Evolutionary conservation across 1,140 invertebrate species (phyloP).

Genomic region (Conopomorpha cramerella): DNA sequence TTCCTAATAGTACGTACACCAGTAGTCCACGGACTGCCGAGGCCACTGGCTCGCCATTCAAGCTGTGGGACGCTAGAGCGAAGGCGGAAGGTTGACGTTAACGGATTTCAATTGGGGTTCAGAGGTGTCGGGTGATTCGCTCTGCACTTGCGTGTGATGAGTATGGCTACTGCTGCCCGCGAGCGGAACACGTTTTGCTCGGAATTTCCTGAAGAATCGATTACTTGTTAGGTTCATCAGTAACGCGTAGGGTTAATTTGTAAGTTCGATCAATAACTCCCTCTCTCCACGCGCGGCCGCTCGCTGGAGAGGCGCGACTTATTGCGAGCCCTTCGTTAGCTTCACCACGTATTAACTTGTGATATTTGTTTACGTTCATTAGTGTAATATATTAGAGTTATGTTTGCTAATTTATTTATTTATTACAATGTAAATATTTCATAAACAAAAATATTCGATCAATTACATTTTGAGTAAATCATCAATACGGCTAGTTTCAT

Average conservation of each 20-base stretch:
- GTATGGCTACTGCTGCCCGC: too few relatives aligned
- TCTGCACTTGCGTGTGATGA: constrained; percentile 15
- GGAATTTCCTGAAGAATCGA: too few relatives aligned
- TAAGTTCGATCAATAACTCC: constrained; percentile 44
- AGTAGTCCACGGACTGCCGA: constrained; percentile 48
- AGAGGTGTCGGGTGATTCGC: constrained; percentile 27
- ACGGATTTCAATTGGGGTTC: constrained; percentile 15
- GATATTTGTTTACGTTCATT: too few relatives aligned
- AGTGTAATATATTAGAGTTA: neutral
- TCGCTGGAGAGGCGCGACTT: constrained; percentile 36
- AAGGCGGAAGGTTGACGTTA: constrained; percentile 11
- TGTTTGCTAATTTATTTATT: neutral
- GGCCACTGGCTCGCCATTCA: constrained; percentile 30
- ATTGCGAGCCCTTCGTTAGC: too few relatives aligned
- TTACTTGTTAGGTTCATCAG: too few relatives aligned
- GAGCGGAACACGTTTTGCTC: too few relatives aligned
- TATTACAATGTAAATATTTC: neutral
- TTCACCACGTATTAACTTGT: too few relatives aligned
- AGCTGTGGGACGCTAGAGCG: constrained; percentile 28
- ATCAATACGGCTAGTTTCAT: too few relatives aligned
- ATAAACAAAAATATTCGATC: too few relatives aligned
- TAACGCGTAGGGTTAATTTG: constrained; percentile 8
- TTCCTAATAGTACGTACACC: constrained; percentile 43
- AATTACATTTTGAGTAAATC: too few relatives aligned
- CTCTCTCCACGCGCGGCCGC: constrained; percentile 17